Evolutionary conservation across 2,113 vertebrate genomes (phyloP), one percentile per base, ranked within the genome.

Genomic region (Typhlomys cinereus): DNA sequence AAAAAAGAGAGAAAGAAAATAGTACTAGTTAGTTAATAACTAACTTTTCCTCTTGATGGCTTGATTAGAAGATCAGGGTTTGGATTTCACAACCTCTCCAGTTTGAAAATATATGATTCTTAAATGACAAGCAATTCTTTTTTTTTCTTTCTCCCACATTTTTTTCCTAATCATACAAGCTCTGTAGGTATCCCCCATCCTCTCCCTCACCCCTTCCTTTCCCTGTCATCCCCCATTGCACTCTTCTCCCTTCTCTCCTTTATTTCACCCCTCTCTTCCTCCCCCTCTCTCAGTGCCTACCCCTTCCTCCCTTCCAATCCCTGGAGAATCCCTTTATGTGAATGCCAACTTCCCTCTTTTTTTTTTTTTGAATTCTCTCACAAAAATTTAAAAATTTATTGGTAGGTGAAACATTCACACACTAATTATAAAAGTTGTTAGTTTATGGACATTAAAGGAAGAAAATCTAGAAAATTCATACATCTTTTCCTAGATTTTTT

Each of bases 331-430:
- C n/a, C n/a, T n/a, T n/a, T n/a, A n/a, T n/a, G n/a, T n/a, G n/a
- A n/a, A n/a, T n/a, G n/a, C n/a, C n/a, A n/a, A n/a, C n/a, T n/a
- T n/a, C n/a, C n/a, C n/a, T n/a, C n/a, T n/a, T n/a, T n/a, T n/a
- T n/a, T n/a, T n/a, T n/a, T n/a, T n/a, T n/a, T n/a, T 85, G 75
- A 97, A 85, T 95, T 75, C 71, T 93, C 97, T 94, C 84, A 94
- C 36, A 41, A 81, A 92, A 90, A 91, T 96, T 96, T 96, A 85
- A 87, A n/a, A 90, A 96, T 97, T 94, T 94, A 95, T 97, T 97
- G 96, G 86, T 92, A 96, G 96, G 25, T 54, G n/a, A 96, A 89
- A 69, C 23, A 85, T 74, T 91, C 67, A 93, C 39, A 93, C 86
- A 74, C 31, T 94, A 95, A 95, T 96, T 95, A 94, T 44, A 62